Base-by-base conservation (phyloP, 2,888 invertebrate genomes). In the Subacronicta megacephala region DNA sequence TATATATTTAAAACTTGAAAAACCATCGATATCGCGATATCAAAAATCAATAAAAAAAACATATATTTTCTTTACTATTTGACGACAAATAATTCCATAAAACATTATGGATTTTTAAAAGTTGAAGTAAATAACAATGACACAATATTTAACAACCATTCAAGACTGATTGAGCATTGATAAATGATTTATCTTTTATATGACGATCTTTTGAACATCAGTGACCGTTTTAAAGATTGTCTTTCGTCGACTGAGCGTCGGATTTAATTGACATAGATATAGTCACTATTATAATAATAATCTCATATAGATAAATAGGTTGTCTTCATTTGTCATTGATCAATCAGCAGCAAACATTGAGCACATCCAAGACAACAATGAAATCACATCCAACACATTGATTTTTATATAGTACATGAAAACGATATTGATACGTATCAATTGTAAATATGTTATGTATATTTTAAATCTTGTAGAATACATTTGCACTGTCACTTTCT, bases 301-400 rank as follows among this genome's bases (percentile, higher is more conserved):
- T n/a, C n/a, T n/a, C n/a, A n/a, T n/a, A n/a, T n/a, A n/a, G n/a
- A n/a, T n/a, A n/a, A n/a, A n/a, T n/a, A n/a, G n/a, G 20, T 1
- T 33, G 1, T 36, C 10, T 3, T 31, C 0, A 33, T 62, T 63
- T 51, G 40, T 37, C 56, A 65, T 47, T 54, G 46, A n/a, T 55
- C 68, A 50, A 59, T 45, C 61, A 46, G 41, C 23, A 59, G 76
- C 74, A 69, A 41, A 80, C 81, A 80, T 64, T 62, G 79, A 80
- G 49, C 72, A 77, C 75, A 80, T 49, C 35, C 37, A 78, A 65
- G 62, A 72, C 46, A 37, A 51, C 64, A 56, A 61, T 67, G 47
- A 67, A 38, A 42, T 56, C 20, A 53, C 61, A 58, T 37, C 16
- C 36, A 60, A 16, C 7, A 64, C 51, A 57, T 47, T 38, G 58